Conservation (phyloP, 2,888 invertebrate genomes). For the Pardosa pseudoannulata region DNA sequence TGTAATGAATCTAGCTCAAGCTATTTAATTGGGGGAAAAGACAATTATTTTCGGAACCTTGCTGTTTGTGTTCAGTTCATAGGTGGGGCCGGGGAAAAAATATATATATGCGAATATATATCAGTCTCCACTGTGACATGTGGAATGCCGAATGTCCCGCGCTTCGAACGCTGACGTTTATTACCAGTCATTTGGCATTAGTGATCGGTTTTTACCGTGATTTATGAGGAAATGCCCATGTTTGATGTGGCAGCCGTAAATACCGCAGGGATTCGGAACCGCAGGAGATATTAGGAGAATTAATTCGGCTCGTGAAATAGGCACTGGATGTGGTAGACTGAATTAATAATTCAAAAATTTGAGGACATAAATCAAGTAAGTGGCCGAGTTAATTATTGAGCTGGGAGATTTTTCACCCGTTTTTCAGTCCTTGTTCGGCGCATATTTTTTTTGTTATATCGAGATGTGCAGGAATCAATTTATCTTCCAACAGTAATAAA, state of each 20-base stretch:
- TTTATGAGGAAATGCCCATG: neutral
- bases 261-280: conserved; percentile 1
- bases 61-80: conserved; percentile 9
- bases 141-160: conserved; percentile 29
- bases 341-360: conserved; percentile 17
- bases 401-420: neutral
- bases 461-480: too few species aligned
- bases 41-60: conserved; percentile 54
- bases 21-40: conserved; percentile 9
- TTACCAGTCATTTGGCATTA: conserved; percentile 15
- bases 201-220: conserved; percentile 6
- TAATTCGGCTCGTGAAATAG: neutral
- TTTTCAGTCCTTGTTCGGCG: too few species aligned
- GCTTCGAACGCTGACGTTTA: neutral
- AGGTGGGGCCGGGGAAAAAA: conserved; percentile 41
- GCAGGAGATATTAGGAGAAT: conserved; percentile 12
- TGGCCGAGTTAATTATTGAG: neutral
- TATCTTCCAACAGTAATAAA: too few species aligned
- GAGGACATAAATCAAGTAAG: neutral
- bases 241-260: conserved; percentile 6
- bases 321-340: neutral
- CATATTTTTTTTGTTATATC: too few species aligned
- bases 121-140: conserved; percentile 55
- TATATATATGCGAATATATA: conserved; percentile 31
- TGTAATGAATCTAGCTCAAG: neutral